A percentile compares a stretch with the other conserved stretches of the same genome.
These are phyloP conservation scores for Lepetodrilus schrolli DNA, from an alignment of 2,888 invertebrate species.

Conservation along the genomic window DNA sequence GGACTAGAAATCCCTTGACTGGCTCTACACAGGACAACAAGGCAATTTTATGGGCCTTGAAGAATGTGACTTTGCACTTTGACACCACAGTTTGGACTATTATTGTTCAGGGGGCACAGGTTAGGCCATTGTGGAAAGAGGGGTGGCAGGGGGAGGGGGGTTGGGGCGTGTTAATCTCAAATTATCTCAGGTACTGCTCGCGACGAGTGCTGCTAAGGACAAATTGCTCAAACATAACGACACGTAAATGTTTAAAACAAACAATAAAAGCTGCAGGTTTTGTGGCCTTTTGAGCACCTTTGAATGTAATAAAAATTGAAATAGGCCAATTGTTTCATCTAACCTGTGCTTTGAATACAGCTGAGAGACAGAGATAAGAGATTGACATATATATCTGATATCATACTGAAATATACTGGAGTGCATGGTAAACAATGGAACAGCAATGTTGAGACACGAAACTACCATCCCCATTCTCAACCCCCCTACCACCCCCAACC, in stretches of 20 bases:
- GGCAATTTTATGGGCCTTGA: slow-evolving; percentile 43
- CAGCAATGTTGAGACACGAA: too few relatives aligned
- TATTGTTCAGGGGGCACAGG: slow-evolving; percentile 23
- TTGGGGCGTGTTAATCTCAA: not conserved
- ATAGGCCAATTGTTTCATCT: not conserved
- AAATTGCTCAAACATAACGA: not conserved
- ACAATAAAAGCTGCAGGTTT: not conserved
- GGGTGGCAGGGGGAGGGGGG: too few relatives aligned
- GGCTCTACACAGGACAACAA: slow-evolving; percentile 1
- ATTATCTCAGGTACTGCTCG: not conserved
- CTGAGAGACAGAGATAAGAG: slow-evolving; percentile 34
- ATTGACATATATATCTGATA: slow-evolving; percentile 39
- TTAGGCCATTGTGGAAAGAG: not conserved
- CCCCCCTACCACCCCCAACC: not conserved
- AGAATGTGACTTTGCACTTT: slow-evolving; percentile 49
- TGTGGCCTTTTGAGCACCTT: not conserved
- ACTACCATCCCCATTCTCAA: too few relatives aligned
- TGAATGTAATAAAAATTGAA: not conserved
- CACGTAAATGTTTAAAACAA: not conserved
- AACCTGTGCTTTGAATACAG: not conserved
- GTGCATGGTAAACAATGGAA: slow-evolving; percentile 39
- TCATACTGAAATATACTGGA: slow-evolving; percentile 48
- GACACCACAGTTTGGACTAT: slow-evolving; percentile 32
- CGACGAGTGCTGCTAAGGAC: not conserved
- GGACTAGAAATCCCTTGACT: slow-evolving; percentile 19